Conservation (phyloP, 2,113 vertebrate species). For the Nycticebus coucang region DNA sequence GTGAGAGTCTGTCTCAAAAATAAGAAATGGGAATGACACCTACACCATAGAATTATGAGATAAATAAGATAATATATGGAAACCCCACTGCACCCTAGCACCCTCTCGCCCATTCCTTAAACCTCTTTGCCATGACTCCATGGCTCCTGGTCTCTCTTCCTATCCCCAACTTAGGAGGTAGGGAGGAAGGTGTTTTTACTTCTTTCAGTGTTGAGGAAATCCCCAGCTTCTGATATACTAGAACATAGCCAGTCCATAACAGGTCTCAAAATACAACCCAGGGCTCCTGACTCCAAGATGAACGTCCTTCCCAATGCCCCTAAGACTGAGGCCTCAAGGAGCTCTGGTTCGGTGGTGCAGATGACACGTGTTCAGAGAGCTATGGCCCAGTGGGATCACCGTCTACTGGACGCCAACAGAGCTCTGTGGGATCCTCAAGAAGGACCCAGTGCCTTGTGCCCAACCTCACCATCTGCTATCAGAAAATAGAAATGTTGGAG, state of each 20-base stretch:
- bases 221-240: neutral
- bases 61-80: neutral
- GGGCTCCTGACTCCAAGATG: neutral
- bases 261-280: neutral
- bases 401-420: neutral
- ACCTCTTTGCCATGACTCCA: neutral
- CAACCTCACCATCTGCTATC: neutral
- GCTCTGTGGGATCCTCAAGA: neutral
- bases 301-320: neutral
- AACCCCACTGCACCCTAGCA: neutral
- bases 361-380: neutral
- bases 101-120: neutral
- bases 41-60: neutral
- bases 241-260: neutral
- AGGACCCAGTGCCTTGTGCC: neutral
- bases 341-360: neutral
- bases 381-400: neutral
- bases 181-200: neutral
- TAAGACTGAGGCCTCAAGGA: neutral
- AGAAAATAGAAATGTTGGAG: neutral
- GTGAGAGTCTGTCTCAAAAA: too few species aligned
- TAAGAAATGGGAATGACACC: neutral
- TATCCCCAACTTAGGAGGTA: neutral
- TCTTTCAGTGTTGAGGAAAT: neutral
- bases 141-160: neutral